Evolutionary conservation across 1,140 invertebrate genomes (phyloP).

Genomic region (Cataglyphis hispanica): DNA sequence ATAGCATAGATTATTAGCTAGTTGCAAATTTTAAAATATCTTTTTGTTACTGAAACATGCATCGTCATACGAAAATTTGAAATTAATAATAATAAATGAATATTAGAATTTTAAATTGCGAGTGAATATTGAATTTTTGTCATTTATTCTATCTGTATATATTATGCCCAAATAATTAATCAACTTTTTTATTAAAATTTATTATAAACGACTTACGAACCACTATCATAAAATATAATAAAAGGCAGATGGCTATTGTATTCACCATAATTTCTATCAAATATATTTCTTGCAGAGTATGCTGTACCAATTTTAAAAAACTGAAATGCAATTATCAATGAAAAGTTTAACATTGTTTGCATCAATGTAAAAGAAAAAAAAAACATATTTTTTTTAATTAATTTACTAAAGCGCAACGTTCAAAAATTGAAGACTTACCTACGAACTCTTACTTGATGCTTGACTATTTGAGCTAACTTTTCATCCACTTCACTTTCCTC

Average conservation of each 20-base stretch:
- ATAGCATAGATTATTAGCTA: background rate
- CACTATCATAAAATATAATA: slow-evolving; percentile 76
- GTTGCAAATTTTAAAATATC: background rate
- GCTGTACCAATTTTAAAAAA: slow-evolving; percentile 41
- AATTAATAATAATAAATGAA: background rate
- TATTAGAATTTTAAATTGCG: background rate
- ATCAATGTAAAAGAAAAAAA: background rate
- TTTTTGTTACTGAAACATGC: background rate
- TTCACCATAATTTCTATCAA: slow-evolving; percentile 77
- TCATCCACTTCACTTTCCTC: slow-evolving; percentile 30
- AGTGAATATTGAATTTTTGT: background rate
- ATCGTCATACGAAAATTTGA: background rate
- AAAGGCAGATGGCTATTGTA: slow-evolving; percentile 76
- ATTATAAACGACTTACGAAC: background rate
- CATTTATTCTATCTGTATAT: slow-evolving; percentile 32
- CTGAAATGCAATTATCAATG: slow-evolving; percentile 23
- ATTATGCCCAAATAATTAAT: background rate
- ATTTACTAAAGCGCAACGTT: background rate
- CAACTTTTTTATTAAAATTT: background rate
- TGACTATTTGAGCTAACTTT: slow-evolving; percentile 70
- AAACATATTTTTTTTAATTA: background rate
- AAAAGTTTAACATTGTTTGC: background rate
- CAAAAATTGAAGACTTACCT: slow-evolving; percentile 8
- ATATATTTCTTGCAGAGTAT: slow-evolving; percentile 74
- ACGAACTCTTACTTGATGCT: slow-evolving; percentile 69